Evolutionary conservation across 2,888 invertebrate species (phyloP).

Genomic region (Synergus gifuensis): DNA sequence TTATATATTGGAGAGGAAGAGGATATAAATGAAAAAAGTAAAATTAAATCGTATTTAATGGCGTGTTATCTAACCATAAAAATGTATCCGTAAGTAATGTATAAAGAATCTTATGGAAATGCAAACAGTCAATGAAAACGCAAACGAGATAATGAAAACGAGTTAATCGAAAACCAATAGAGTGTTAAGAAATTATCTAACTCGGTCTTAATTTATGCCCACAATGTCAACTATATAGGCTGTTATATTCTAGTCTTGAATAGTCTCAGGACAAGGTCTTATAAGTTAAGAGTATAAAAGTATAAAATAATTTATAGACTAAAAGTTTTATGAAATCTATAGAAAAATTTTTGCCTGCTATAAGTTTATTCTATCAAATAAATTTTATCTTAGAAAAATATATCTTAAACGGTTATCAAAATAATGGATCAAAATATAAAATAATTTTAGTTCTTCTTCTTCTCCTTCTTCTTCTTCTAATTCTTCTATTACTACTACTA

Average conservation of each 20-base stretch:
- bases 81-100: slow-evolving; percentile 42
- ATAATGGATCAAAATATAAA: slow-evolving; percentile 37
- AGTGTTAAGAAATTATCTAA: slow-evolving; percentile 42
- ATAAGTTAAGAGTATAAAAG: slow-evolving; percentile 10
- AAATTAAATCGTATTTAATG: slow-evolving; percentile 39
- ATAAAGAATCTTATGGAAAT: slow-evolving; percentile 41
- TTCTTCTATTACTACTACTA: no score
- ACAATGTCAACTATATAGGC: slow-evolving; percentile 19
- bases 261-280: slow-evolving; percentile 9
- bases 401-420: slow-evolving; percentile 22
- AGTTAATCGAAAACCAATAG: slow-evolving; percentile 12
- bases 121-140: slow-evolving; percentile 40
- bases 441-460: slow-evolving; percentile 28
- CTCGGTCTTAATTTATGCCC: slow-evolving; percentile 27
- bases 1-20: neutral
- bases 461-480: no score
- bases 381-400: slow-evolving; percentile 27
- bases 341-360: neutral
- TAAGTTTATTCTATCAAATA: slow-evolving; percentile 33
- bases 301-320: slow-evolving; percentile 25
- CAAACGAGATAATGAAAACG: slow-evolving; percentile 43
- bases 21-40: slow-evolving; percentile 34
- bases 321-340: slow-evolving; percentile 24
- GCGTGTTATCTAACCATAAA: slow-evolving; percentile 38
- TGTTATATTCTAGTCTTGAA: slow-evolving; percentile 40